These are phyloP conservation scores for Hippocampus abdominalis DNA, from an alignment of 2,113 vertebrate species.

Conservation along the genomic window DNA sequence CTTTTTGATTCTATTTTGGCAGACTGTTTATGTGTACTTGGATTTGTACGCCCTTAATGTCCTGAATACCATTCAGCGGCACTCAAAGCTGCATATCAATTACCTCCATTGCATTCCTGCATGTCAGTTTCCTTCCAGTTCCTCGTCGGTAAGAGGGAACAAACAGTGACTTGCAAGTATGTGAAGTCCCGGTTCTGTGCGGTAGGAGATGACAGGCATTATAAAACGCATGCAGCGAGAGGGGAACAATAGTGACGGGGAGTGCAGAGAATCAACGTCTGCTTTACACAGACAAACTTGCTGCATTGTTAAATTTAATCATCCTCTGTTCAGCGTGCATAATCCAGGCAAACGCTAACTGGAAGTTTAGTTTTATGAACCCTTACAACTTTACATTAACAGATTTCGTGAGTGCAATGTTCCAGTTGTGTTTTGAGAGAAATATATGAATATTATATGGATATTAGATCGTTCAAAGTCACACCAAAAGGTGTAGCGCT, in stretches of 20 bases:
- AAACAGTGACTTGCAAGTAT: slow-evolving; percentile 57
- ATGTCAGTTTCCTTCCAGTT: slow-evolving; percentile 35
- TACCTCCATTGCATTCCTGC: slow-evolving; percentile 53
- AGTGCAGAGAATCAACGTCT: slow-evolving; percentile 29
- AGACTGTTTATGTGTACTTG: slow-evolving; percentile 42
- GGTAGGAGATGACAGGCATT: slow-evolving; percentile 58
- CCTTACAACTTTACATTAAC: slow-evolving; percentile 48
- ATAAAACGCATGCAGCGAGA: slow-evolving; percentile 31
- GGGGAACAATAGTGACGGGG: slow-evolving; percentile 5
- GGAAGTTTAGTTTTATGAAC: slow-evolving; percentile 63
- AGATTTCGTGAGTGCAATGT: slow-evolving; percentile 42
- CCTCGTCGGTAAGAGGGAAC: slow-evolving; percentile 46
- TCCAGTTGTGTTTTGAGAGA: slow-evolving; percentile 2
- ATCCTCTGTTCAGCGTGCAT: slow-evolving; percentile 56
- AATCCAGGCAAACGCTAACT: slow-evolving; percentile 46
- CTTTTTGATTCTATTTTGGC: slow-evolving; percentile 48
- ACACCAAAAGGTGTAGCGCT: neutral
- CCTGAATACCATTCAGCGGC: slow-evolving; percentile 49
- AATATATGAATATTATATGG: neutral
- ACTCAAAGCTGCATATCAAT: slow-evolving; percentile 66
- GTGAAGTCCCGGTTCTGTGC: slow-evolving; percentile 58
- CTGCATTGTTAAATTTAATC: slow-evolving; percentile 74
- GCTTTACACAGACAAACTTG: slow-evolving; percentile 50
- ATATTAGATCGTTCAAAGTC: neutral
- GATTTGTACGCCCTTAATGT: slow-evolving; percentile 57